Percentiles rank a stretch among this genome's conserved stretches.
Evolutionary conservation across 2,888 invertebrate genomes (phyloP).

Genomic region (Hirudinaria manillensis): DNA sequence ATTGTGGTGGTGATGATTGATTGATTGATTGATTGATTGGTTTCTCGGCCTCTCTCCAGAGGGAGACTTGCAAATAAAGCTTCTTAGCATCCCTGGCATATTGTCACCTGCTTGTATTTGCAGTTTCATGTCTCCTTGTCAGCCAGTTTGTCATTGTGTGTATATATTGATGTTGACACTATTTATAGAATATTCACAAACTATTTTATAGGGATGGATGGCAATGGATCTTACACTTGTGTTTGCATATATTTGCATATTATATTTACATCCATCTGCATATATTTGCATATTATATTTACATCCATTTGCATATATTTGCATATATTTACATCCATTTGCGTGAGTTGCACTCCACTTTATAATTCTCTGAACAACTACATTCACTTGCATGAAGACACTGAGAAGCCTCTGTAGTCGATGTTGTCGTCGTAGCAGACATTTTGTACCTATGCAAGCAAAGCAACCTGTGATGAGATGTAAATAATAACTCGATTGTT

Average conservation of each 20-base stretch:
- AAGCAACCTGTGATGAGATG: conserved; percentile 29
- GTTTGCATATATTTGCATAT: background rate
- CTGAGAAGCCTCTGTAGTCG: background rate
- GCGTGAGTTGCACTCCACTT: background rate
- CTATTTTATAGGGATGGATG: too few species aligned
- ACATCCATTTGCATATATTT: background rate
- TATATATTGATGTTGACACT: too few species aligned
- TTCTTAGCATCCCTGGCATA: too few species aligned
- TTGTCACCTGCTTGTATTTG: too few species aligned
- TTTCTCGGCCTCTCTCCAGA: too few species aligned
- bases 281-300: background rate
- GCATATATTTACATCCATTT: background rate
- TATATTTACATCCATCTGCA: background rate
- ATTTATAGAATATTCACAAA: too few species aligned
- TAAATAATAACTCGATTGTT: background rate
- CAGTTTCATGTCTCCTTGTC: too few species aligned
- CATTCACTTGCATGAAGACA: too few species aligned
- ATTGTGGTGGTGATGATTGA: too few species aligned
- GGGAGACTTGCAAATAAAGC: too few species aligned
- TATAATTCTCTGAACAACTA: background rate
- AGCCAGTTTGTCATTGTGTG: background rate
- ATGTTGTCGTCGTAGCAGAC: background rate
- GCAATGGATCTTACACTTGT: background rate
- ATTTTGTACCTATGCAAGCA: conserved; percentile 21
- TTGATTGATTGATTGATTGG: too few species aligned